A percentile compares a stretch with the other conserved stretches of the same genome.
Evolutionary conservation across 2,113 vertebrate species (phyloP).

Genomic region (Coptodon rendalli): DNA sequence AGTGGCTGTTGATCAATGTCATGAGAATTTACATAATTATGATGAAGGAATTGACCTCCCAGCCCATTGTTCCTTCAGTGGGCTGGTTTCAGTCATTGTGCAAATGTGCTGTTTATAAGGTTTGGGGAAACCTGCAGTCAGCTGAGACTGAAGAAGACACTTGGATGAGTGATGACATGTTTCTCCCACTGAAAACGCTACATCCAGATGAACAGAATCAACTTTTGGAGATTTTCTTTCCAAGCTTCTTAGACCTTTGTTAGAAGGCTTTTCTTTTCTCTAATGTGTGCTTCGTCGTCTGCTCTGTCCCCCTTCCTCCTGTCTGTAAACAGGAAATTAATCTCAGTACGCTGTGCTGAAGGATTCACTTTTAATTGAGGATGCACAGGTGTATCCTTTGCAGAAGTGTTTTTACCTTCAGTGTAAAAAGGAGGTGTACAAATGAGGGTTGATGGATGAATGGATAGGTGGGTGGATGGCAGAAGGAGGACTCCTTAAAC

Average conservation of each 20-base stretch:
- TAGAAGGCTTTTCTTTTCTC: background rate
- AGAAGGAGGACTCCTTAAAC: background rate
- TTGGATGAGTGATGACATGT: too few relatives aligned
- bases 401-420: background rate
- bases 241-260: background rate
- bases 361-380: background rate
- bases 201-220: too few relatives aligned
- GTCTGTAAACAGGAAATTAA: background rate
- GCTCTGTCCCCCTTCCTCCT: background rate
- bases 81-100: too few relatives aligned
- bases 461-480: background rate
- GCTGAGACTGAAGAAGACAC: too few relatives aligned
- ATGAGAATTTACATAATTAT: too few relatives aligned
- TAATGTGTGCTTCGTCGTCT: background rate
- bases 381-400: background rate
- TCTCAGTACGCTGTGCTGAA: background rate
- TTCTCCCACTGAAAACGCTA: too few relatives aligned
- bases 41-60: too few relatives aligned
- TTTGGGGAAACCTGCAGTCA: too few relatives aligned
- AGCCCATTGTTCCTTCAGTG: too few relatives aligned
- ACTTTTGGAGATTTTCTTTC: background rate
- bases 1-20: too few relatives aligned
- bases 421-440: background rate
- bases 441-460: background rate
- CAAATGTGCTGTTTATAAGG: too few relatives aligned